phyloP scores from a whole-genome alignment of 2,888 invertebrate species.

The Horisme vitalbata region DNA sequence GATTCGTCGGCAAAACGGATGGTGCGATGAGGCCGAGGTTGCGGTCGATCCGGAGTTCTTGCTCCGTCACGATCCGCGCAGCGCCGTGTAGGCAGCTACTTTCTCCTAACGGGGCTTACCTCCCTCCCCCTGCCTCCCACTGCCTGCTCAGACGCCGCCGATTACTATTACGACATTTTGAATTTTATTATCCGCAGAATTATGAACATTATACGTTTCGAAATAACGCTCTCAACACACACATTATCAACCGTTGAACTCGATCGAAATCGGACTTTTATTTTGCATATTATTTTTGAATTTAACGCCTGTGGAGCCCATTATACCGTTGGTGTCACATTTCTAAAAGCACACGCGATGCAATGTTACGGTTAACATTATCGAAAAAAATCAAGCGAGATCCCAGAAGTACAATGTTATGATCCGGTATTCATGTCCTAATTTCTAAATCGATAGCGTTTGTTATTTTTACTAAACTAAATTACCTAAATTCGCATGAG shows the following conservation, averaged over 20 bases:
- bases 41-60: slow-evolving; percentile 45
- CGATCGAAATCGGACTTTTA: slow-evolving; percentile 36
- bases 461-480: too few relatives aligned
- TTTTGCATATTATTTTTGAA: too few relatives aligned
- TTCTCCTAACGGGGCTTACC: slow-evolving; percentile 79
- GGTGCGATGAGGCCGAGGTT: slow-evolving; percentile 54
- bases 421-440: too few relatives aligned
- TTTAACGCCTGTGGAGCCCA: too few relatives aligned
- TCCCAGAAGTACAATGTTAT: too few relatives aligned
- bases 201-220: slow-evolving; percentile 57
- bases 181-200: slow-evolving; percentile 65
- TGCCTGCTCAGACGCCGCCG: slow-evolving; percentile 49
- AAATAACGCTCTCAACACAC: slow-evolving; percentile 48
- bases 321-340: too few relatives aligned
- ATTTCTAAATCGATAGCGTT: too few relatives aligned
- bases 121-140: slow-evolving; percentile 42
- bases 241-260: slow-evolving; percentile 40
- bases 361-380: too few relatives aligned
- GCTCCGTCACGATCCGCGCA: slow-evolving; percentile 63
- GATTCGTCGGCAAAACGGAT: slow-evolving; percentile 57
- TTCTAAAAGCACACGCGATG: too few relatives aligned
- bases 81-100: slow-evolving; percentile 76
- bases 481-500: too few relatives aligned
- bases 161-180: slow-evolving; percentile 69
- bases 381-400: too few relatives aligned